A percentile compares a stretch with the other conserved stretches of the same genome.
Evolutionary conservation across 2,113 vertebrate species (phyloP).

Genomic region (Accipiter virgatus): DNA sequence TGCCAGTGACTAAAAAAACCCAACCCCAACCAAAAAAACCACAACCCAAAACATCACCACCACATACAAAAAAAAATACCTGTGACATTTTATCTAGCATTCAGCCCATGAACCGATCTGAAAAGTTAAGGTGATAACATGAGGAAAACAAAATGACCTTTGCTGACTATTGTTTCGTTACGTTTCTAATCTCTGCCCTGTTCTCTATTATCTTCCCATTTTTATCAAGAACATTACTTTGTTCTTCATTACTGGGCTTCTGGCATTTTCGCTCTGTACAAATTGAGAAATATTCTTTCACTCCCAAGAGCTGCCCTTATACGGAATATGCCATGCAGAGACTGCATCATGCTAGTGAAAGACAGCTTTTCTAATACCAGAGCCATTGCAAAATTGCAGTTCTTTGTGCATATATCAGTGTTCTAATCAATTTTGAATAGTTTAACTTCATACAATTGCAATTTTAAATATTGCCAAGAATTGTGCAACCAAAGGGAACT

Average conservation of each 20-base stretch:
- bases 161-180: background rate
- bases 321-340: background rate
- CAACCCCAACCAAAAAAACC: background rate
- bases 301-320: background rate
- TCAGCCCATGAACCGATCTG: background rate
- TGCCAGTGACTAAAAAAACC: background rate
- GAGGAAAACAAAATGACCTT: background rate
- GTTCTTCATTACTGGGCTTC: background rate
- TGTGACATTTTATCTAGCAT: background rate
- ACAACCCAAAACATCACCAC: background rate
- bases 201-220: background rate
- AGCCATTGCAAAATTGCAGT: background rate
- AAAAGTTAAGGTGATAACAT: background rate
- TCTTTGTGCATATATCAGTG: background rate
- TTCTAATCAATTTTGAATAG: background rate
- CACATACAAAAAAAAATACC: background rate
- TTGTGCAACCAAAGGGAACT: background rate
- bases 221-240: background rate
- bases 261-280: background rate
- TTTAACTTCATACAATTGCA: background rate
- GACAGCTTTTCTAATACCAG: background rate
- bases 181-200: background rate
- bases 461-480: background rate
- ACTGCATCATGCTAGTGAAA: background rate
- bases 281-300: background rate